Base-by-base conservation (phyloP, 2,888 invertebrate species). In the Rutpela maculata region DNA sequence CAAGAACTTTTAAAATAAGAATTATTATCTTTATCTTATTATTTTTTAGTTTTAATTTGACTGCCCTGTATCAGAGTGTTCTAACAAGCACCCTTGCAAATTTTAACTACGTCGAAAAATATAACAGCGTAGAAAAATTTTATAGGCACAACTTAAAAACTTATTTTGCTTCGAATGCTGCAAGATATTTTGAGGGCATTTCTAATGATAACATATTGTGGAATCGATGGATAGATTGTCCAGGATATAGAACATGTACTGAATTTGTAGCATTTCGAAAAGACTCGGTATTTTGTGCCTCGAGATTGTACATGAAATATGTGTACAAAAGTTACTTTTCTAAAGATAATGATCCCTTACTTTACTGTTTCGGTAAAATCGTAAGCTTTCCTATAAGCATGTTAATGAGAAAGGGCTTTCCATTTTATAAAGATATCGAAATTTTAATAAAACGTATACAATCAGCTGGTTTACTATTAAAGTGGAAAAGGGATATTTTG, bases 341-440 rank as follows among this genome's bases (percentile, higher is more conserved):
- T 10, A 80, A 83, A 31, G 59, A 80, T 18, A 83, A 84, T 50
- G 73, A 62, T 9, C 76, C 74, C 38, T 55, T 78, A 50, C 69
- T 86, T 26, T 77, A 87, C 10, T 84, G 85, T 71, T 84, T 84
- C 60, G 83, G 87, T 59, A 77, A 83, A 31, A 82, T 88, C 1
- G 85, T 87, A 9, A 84, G 85, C 1, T 88, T 85, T 81, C 87
- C 86, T 0, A 79, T 88, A 9, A 87, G 86, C 81, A 87, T 89
- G 84, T 77, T 87, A 17, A 81, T 87, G 77, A 79, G 81, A 5
- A 87, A 87, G 80, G 87, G 88, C 7, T 87, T 87, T 79, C 87
- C 86, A 63, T 82, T 87, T 17, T 81, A 80, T 35, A 67, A 82
- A 6, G 75, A 74, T 60, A 83, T 89, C 68, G 82, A 87, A 72